Percentiles rank a stretch among this genome's conserved stretches.
Conservation (phyloP, 2,888 invertebrate genomes). For the Drosophila paramelanica region DNA sequence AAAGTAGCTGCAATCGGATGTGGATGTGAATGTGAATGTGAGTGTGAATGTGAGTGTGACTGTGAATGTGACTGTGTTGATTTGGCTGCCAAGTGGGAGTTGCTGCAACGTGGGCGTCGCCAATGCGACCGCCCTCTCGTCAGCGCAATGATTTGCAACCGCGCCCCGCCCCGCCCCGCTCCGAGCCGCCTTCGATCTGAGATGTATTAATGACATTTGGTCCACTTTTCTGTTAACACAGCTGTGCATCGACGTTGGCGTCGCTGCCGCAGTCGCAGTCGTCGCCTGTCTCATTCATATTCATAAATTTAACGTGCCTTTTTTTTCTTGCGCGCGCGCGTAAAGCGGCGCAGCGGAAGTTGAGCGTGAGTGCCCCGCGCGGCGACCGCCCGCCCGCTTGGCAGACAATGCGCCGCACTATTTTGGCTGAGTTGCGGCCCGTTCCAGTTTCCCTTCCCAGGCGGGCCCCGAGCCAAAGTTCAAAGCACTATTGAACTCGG, state of each 20-base stretch:
- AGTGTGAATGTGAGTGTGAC: no score
- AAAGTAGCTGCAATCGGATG: constrained; percentile 77
- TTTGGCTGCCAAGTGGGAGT: constrained; percentile 51
- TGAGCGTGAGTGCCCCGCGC: constrained; percentile 27
- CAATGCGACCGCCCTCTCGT: constrained; percentile 11
- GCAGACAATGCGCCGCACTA: constrained; percentile 75
- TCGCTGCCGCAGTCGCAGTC: constrained; percentile 7
- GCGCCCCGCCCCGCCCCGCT: background rate
- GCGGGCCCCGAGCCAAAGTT: constrained; percentile 63
- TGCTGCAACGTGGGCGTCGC: constrained; percentile 58
- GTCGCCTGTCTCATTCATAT: constrained; percentile 71
- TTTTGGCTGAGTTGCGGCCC: constrained; percentile 52
- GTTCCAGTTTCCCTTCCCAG: constrained; percentile 43
- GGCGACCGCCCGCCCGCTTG: constrained; percentile 1
- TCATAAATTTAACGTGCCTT: constrained; percentile 68
- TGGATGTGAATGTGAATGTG: constrained; percentile 19
- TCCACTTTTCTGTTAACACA: constrained; percentile 67
- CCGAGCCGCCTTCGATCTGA: constrained; percentile 54
- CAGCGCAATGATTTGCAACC: constrained; percentile 43
- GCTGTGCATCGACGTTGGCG: constrained; percentile 48
- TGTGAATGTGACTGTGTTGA: background rate
- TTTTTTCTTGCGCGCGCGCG: constrained; percentile 56
- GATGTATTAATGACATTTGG: constrained; percentile 80
- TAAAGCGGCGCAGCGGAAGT: constrained; percentile 71
- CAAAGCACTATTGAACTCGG: constrained; percentile 80